Conservation (phyloP, 2,888 invertebrate genomes). For the Drosophila melanosoma region DNA sequence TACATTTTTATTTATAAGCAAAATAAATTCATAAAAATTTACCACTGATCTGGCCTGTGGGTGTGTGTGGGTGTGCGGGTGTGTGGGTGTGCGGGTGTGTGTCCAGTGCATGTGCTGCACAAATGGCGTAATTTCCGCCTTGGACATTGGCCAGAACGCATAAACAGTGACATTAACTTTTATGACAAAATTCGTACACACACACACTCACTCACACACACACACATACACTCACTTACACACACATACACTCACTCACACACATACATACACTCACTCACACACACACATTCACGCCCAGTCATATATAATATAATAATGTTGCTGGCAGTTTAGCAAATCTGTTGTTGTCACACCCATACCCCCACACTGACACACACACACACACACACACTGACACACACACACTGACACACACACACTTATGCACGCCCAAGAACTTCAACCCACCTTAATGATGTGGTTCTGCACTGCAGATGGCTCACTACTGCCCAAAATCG, state of each 20-base stretch:
- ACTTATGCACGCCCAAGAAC: constrained; percentile 20
- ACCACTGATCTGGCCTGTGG: constrained; percentile 37
- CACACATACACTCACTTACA: constrained; percentile 16
- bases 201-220: constrained; percentile 16
- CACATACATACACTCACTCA: constrained; percentile 1
- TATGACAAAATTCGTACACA: constrained; percentile 67
- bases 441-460: constrained; percentile 91
- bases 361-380: constrained; percentile 16
- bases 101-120: constrained; percentile 73
- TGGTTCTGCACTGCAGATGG: constrained; percentile 95
- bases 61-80: neutral
- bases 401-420: constrained; percentile 10
- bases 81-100: neutral
- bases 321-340: constrained; percentile 79
- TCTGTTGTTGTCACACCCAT: constrained; percentile 75
- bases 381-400: constrained; percentile 26
- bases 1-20: constrained; percentile 75
- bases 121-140: constrained; percentile 78
- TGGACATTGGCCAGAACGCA: constrained; percentile 80
- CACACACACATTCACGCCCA: constrained; percentile 33
- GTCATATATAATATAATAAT: constrained; percentile 78
- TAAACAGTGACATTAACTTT: constrained; percentile 82
- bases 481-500: constrained; percentile 94
- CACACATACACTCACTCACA: constrained; percentile 15
- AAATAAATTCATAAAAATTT: constrained; percentile 81